Conservation (phyloP, 2,113 vertebrate genomes). For the Oenanthe oenanthe region DNA sequence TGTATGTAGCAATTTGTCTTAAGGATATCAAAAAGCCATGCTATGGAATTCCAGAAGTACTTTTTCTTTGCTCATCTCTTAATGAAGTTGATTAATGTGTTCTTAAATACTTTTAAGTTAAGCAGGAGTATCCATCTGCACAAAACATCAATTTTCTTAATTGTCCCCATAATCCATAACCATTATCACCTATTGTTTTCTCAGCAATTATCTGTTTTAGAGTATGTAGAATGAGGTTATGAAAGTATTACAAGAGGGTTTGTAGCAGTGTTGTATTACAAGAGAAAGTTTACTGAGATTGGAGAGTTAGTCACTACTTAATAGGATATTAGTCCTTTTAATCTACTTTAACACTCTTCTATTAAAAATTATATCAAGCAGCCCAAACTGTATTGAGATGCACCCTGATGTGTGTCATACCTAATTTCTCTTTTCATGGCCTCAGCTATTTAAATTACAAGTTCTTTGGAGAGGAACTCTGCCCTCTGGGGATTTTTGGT, state of each 20-base stretch:
- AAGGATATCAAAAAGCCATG: neutral
- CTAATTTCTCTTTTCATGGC: neutral
- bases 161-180: neutral
- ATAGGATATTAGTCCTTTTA: neutral
- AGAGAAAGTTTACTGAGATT: neutral
- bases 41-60: neutral
- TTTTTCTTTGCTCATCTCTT: neutral
- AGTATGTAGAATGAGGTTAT: fast-evolving
- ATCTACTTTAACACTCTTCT: neutral
- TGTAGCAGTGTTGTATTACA: neutral
- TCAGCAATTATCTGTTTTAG: neutral
- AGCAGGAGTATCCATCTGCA: neutral
- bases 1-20: neutral
- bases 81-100: neutral
- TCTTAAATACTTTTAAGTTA: neutral
- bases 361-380: neutral
- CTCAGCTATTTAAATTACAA: neutral
- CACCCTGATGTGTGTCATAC: neutral
- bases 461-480: neutral
- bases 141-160: neutral
- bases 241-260: neutral
- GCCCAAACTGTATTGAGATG: neutral
- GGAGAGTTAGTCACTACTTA: neutral
- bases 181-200: neutral
- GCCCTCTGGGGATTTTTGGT: neutral